Conservation (phyloP, 2,888 invertebrate species). For the Tyria jacobaeae region DNA sequence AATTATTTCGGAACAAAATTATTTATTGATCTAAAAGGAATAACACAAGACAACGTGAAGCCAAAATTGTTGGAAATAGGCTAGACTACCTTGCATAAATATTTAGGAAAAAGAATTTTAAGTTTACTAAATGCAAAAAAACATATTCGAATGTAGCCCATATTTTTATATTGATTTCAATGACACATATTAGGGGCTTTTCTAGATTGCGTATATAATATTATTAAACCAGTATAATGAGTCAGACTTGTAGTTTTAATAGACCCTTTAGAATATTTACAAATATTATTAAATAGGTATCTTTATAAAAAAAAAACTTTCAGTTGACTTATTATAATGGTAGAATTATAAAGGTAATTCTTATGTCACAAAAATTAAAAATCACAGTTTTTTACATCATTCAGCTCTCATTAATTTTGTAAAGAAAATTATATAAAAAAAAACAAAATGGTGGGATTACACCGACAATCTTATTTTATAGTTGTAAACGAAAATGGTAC, state of each 20-base stretch:
- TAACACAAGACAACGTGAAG: conserved; percentile 45
- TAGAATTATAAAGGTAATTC: conserved; percentile 7
- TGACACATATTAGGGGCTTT: conserved; percentile 8
- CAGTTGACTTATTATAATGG: conserved; percentile 8
- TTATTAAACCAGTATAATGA: conserved; percentile 11
- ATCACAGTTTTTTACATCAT: conserved; percentile 51
- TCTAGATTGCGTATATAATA: conserved; percentile 16
- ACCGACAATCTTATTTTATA: conserved; percentile 31
- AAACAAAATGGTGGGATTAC: conserved; percentile 43
- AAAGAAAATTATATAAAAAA: conserved; percentile 25
- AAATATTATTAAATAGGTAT: background rate
- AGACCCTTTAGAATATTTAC: background rate
- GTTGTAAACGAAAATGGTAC: conserved; percentile 25
- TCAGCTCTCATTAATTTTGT: conserved; percentile 25
- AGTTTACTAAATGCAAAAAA: conserved; percentile 46
- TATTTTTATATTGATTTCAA: conserved; percentile 16
- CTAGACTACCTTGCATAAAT: conserved; percentile 30
- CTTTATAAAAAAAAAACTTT: no score
- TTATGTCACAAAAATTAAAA: conserved; percentile 37
- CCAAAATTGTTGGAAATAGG: conserved; percentile 34
- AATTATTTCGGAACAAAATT: conserved; percentile 33
- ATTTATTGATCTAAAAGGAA: conserved; percentile 47
- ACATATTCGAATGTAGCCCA: conserved; percentile 37
- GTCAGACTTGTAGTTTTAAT: background rate
- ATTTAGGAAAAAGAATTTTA: conserved; percentile 26